Evolutionary conservation across 1,140 invertebrate species (phyloP), one percentile per base, ranked within the genome.

Genomic region (Drosophila orena): DNA sequence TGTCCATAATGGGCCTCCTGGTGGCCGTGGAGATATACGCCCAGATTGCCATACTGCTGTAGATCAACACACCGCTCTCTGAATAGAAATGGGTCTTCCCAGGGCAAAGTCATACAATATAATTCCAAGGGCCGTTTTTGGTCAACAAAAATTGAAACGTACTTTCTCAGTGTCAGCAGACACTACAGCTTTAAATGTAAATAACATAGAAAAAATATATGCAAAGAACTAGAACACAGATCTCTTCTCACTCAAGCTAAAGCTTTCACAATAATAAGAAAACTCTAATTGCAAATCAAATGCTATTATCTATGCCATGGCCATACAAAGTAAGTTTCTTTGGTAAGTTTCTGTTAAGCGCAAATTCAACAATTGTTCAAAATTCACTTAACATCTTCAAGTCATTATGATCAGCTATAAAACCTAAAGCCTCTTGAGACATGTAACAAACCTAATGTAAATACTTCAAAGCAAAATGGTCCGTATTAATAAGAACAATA

Each of bases 11-110:
- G 91, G 70, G 74, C 10, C 47, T 92, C 11, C 70, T 92, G 10
- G 90, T 92, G 54, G 84, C 77, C 46, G 73, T 92, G 11, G 91
- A 92, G 56, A 92, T 92, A 35, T 92, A 92, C 40, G 91, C 91
- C 20, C 91, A 92, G 54, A 34, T 92, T 27, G 86, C 86, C n/a
- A 78, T 92, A 69, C 91, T 92, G 52, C 70, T 92, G 20, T 92
- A 92, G 55, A 64, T 64, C 58, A 27, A 2, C 34, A 11, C 22
- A 8, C 43, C 20, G 0, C 12, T 8, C 43, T 17, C 10, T 11
- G 10, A 64, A 8, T n/a, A 37, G 7, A 24, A 7, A 30, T 20
- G n/a, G 24, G 40, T 62, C 11, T 62, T 40, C 59, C 44, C 44
- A 43, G 34, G 12, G 11, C 15, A 15, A 40, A 8, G 17, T 11